Conservation (phyloP, 2,113 vertebrate genomes). For the Gallinago paraguaiae region DNA sequence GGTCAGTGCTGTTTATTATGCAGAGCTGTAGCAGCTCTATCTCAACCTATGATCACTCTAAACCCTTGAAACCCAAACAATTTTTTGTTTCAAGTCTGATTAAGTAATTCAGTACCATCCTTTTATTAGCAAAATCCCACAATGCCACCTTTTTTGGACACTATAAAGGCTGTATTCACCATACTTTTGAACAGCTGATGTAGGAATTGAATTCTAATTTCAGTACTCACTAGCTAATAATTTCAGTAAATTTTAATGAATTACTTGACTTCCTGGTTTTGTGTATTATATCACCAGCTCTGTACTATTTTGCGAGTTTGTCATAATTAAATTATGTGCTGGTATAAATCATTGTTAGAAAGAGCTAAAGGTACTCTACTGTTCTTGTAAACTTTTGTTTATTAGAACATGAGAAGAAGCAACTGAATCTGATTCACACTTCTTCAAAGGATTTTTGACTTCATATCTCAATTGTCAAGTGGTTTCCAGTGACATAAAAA, state of each 20-base stretch:
- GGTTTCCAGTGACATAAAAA: neutral
- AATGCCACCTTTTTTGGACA: neutral
- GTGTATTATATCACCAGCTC: neutral
- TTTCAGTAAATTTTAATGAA: neutral
- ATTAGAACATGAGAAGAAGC: neutral
- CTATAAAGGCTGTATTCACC: rapidly evolving
- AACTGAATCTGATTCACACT: neutral
- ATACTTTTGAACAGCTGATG: neutral
- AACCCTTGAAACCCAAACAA: neutral
- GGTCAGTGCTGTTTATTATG: neutral
- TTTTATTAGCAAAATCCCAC: neutral
- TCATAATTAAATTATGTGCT: neutral
- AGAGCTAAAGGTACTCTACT: neutral
- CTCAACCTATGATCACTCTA: neutral
- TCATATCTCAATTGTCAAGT: neutral
- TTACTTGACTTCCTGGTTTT: neutral
- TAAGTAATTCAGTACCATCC: neutral
- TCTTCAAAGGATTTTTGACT: neutral
- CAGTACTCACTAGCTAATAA: neutral
- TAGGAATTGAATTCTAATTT: neutral
- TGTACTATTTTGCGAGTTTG: neutral
- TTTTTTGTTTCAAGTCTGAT: neutral
- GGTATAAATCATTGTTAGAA: neutral
- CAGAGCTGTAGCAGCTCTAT: neutral
- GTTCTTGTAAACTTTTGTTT: neutral